These are phyloP conservation scores for Poecilia velifera DNA, from an alignment of 2,797 vertebrate genomes.

Conservation along the genomic window DNA sequence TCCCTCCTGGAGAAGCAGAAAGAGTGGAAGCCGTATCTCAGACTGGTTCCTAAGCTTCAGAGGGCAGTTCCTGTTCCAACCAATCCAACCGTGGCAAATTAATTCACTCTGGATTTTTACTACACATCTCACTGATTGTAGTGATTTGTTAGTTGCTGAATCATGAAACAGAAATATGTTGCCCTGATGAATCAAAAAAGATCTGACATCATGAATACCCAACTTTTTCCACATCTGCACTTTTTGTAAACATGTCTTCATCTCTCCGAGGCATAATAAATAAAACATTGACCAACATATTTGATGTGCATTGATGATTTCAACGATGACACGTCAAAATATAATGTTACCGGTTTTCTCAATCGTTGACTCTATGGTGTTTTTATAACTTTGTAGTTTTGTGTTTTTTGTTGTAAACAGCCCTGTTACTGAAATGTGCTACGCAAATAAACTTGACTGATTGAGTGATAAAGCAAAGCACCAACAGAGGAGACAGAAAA, in stretches of 20 bases:
- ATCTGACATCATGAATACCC: neutral
- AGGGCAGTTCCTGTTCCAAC: neutral
- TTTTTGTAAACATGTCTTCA: neutral
- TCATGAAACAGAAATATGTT: neutral
- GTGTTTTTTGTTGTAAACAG: too few species aligned
- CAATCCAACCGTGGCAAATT: neutral
- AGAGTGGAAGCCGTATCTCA: neutral
- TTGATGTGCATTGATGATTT: too few species aligned
- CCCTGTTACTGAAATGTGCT: too few species aligned
- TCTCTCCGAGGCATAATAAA: neutral
- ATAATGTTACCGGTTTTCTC: too few species aligned
- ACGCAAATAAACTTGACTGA: too few species aligned
- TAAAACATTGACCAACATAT: too few species aligned
- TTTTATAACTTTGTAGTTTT: too few species aligned
- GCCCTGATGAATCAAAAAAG: neutral
- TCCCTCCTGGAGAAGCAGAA: neutral
- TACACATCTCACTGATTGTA: neutral
- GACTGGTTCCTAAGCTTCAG: neutral
- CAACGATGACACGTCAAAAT: too few species aligned
- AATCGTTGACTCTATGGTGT: too few species aligned
- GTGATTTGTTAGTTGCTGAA: neutral
- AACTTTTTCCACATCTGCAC: constrained; percentile 1
- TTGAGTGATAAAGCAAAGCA: neutral
- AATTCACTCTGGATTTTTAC: neutral
- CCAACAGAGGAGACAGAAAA: neutral